A percentile compares a stretch with the other conserved stretches of the same genome.
phyloP scores from a whole-genome alignment of 2,797 vertebrate genomes.

The Micrastur ruficollis region DNA sequence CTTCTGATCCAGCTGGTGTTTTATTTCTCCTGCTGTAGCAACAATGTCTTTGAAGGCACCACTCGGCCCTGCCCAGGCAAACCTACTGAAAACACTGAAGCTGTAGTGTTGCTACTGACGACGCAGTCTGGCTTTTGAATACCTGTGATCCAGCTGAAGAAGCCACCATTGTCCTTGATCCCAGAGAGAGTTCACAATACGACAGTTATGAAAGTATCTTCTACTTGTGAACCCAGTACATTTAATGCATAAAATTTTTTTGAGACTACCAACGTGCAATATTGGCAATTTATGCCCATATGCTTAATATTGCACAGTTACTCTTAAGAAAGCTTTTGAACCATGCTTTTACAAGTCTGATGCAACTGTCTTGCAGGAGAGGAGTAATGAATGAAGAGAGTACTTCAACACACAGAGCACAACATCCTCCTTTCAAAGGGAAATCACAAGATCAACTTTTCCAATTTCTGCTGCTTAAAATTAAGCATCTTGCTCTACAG shows the following conservation, averaged over 20 bases:
- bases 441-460: not conserved
- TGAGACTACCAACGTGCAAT: not conserved
- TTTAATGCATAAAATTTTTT: not conserved
- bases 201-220: not conserved
- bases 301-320: not conserved
- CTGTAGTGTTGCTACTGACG: not conserved
- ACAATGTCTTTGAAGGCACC: not conserved
- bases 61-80: not conserved
- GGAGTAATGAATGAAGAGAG: not conserved
- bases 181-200: not conserved
- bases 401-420: not conserved
- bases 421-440: not conserved
- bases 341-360: not conserved
- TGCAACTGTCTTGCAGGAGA: not conserved
- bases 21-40: not conserved
- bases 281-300: not conserved
- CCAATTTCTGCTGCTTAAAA: not conserved
- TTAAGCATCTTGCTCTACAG: not conserved
- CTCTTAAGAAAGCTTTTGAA: not conserved
- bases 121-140: not conserved
- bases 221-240: not conserved
- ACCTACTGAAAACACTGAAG: not conserved
- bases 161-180: not conserved
- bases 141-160: not conserved
- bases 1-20: not conserved